These are phyloP conservation scores for Pseudochaenichthys georgianus DNA, from an alignment of 2,797 vertebrate genomes.

Conservation along the genomic window DNA sequence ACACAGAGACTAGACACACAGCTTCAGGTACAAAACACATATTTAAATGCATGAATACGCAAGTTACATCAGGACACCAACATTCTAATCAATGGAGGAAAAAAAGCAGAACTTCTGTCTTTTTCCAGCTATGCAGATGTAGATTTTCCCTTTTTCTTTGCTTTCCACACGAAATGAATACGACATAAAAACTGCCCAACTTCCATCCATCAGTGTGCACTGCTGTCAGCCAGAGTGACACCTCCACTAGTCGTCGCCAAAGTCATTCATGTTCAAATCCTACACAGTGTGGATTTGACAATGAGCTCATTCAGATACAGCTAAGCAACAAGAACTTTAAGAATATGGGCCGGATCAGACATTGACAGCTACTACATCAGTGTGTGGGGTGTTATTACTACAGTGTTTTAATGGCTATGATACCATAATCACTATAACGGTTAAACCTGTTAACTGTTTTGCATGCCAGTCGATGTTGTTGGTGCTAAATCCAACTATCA, in stretches of 20 bases:
- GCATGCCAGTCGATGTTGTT: background rate
- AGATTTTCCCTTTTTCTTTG: too few species aligned
- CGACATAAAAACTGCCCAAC: background rate
- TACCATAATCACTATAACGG: background rate
- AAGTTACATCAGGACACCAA: too few species aligned
- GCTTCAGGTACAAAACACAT: too few species aligned
- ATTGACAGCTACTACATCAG: background rate
- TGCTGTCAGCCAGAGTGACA: background rate
- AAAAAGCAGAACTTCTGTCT: too few species aligned
- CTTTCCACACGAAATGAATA: too few species aligned
- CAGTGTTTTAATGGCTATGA: background rate
- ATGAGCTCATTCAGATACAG: background rate
- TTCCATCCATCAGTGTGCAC: background rate
- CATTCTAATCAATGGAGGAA: too few species aligned
- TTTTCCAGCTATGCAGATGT: too few species aligned
- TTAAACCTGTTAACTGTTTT: background rate
- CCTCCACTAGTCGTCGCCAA: constrained; percentile 3
- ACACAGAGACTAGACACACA: too few species aligned
- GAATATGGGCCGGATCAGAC: background rate
- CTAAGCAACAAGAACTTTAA: background rate
- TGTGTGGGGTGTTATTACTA: background rate
- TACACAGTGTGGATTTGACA: background rate
- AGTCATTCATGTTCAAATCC: background rate
- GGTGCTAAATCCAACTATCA: constrained; percentile 1
- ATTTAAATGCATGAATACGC: too few species aligned